Conservation (phyloP, 2,113 vertebrate species). For the Spilogale gracilis region DNA sequence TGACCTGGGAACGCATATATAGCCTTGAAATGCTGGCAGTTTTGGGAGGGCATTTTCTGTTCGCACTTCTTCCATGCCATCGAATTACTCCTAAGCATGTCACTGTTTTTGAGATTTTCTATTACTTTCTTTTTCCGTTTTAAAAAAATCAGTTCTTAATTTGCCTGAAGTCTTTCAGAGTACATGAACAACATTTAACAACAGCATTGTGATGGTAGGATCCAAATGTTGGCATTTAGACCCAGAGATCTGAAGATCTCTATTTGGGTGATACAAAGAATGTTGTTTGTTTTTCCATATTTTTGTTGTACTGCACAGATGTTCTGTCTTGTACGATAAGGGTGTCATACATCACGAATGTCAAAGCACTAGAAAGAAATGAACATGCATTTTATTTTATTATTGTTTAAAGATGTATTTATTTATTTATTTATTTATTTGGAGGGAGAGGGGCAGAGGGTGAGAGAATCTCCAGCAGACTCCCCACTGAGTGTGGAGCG, state of each 20-base stretch:
- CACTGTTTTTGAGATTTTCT: background rate
- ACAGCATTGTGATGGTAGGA: background rate
- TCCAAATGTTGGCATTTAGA: conserved; percentile 11
- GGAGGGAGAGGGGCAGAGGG: background rate
- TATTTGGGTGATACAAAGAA: background rate
- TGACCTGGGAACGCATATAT: background rate
- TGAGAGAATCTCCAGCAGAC: background rate
- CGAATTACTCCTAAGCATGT: background rate
- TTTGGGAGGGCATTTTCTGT: background rate
- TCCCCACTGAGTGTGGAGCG: background rate
- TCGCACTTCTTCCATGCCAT: background rate
- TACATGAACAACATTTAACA: conserved; percentile 9
- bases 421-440: background rate
- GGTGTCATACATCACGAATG: background rate
- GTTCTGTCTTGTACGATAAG: background rate
- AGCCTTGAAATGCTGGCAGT: background rate
- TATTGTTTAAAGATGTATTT: background rate
- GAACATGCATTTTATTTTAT: background rate
- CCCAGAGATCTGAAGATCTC: background rate
- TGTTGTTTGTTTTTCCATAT: background rate
- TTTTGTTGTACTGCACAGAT: background rate
- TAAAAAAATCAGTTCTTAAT: conserved; percentile 19
- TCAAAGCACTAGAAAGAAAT: conserved; percentile 40
- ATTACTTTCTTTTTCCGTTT: background rate
- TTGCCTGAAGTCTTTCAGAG: background rate